Base-by-base conservation (phyloP, 37 sponge, comb jelly and placozoan genomes). In the Ianthella basta region DNA sequence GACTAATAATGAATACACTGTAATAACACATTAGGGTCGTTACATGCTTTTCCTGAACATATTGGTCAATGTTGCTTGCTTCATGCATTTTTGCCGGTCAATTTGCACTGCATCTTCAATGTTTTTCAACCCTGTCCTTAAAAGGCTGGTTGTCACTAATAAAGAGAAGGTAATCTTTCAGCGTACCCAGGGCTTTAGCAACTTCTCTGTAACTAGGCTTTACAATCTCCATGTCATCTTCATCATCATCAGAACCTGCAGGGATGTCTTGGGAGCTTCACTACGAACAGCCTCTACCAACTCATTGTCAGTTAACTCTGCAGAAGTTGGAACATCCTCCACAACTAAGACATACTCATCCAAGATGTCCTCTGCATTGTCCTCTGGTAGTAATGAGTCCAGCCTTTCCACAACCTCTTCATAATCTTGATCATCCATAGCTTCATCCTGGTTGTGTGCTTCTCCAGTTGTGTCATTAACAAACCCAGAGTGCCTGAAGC, bases 191-290 rank as follows among this genome's bases (percentile, higher is more conserved):
- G 39, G 73, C 73, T 34, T 34, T 8, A 72, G 32, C 73, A 72
- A 72, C 73, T 72, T 72, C 73, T 72, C 39, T 72, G 73, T 72
- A 72, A 13, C 12, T 72, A 72, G 73, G 73, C 73, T 72, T 72
- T 33, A 72, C 39, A 32, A 72, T 72, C 39, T 15, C 35, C 23
- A 72, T 34, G 30, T 37, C 73, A 37, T 72, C 37, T 72, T 72
- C 73, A 72, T 37, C 73, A 24, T 66, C 68, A 66, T 66, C 68
- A 64, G 23, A 21, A 30, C 23, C 73, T 72, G 73, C 38, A 30
- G 37, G 38, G 39, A 30, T 29, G 36, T 72, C 39, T 72, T 72
- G 73, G 36, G 73, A 30, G 14, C 73, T 72, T 34, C 73, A 38
- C 36, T 72, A 29, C 40, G 73, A 72, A 72, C 73, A 34, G 36